These are phyloP conservation scores for Anoplolepis gracilipes DNA, from an alignment of 1,140 invertebrate species.

Conservation along the genomic window DNA sequence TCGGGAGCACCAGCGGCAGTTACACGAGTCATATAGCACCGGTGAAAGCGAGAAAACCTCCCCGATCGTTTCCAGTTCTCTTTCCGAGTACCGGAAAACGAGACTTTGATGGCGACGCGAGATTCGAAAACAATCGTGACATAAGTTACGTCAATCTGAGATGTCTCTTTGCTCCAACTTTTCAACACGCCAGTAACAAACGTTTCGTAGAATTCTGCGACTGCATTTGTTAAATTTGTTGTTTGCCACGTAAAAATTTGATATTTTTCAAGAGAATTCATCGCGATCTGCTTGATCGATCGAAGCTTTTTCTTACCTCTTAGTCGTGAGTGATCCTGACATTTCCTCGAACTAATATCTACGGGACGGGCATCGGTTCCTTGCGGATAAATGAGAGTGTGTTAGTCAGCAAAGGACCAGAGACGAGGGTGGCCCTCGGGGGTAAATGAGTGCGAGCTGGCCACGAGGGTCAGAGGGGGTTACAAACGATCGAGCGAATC, in stretches of 20 bases:
- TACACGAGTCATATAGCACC: constrained; percentile 66
- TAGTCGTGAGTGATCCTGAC: constrained; percentile 49
- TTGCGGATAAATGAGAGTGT: constrained; percentile 75
- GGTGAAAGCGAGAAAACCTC: constrained; percentile 40
- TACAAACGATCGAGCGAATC: constrained; percentile 82
- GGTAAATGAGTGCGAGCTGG: constrained; percentile 68
- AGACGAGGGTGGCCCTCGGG: constrained; percentile 66
- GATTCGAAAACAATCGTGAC: constrained; percentile 62
- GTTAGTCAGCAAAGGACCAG: constrained; percentile 72
- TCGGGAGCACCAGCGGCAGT: constrained; percentile 34
- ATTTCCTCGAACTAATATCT: constrained; percentile 65
- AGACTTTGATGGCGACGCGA: constrained; percentile 57
- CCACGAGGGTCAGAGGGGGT: constrained; percentile 68
- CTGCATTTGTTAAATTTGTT: neutral
- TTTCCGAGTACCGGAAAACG: constrained; percentile 39
- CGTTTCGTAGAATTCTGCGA: too few species aligned
- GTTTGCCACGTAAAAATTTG: neutral
- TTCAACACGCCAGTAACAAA: constrained; percentile 6
- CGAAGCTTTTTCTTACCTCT: neutral
- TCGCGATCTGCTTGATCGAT: neutral
- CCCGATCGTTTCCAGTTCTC: constrained; percentile 46
- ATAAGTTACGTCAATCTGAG: constrained; percentile 38
- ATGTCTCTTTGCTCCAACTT: constrained; percentile 45
- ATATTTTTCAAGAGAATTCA: neutral
- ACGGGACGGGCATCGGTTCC: constrained; percentile 67